These are phyloP conservation scores for Garra rufa DNA, from an alignment of 2,113 vertebrate genomes.

Conservation along the genomic window DNA sequence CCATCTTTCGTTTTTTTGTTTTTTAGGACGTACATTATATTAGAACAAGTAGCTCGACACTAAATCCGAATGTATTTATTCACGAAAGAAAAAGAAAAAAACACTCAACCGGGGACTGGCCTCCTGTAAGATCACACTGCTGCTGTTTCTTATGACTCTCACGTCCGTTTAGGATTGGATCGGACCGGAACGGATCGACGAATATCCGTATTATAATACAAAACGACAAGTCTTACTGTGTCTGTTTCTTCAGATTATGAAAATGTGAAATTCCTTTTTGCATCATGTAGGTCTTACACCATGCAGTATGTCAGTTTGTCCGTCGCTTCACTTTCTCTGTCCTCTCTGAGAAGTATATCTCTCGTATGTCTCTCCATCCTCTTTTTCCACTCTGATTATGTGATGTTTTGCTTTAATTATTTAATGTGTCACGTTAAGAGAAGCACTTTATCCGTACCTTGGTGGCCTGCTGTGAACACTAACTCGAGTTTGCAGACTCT, in stretches of 20 bases:
- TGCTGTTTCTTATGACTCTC: slow-evolving; percentile 71
- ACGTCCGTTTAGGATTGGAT: background rate
- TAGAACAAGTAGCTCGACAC: slow-evolving; percentile 78
- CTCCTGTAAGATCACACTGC: slow-evolving; percentile 76
- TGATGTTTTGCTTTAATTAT: slow-evolving; percentile 73
- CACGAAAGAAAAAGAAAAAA: slow-evolving; percentile 55
- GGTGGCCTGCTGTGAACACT: slow-evolving; percentile 81
- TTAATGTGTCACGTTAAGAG: slow-evolving; percentile 77
- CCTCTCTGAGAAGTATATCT: slow-evolving; percentile 42
- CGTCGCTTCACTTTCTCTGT: slow-evolving; percentile 26
- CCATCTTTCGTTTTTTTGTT: slow-evolving; percentile 41
- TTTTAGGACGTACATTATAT: slow-evolving; percentile 68
- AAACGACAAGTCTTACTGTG: slow-evolving; percentile 67
- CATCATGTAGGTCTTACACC: slow-evolving; percentile 67
- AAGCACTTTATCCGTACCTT: slow-evolving; percentile 86
- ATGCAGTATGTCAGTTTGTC: slow-evolving; percentile 54
- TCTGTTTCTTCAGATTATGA: slow-evolving; percentile 58
- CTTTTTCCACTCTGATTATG: slow-evolving; percentile 55
- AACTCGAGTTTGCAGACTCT: slow-evolving; percentile 69
- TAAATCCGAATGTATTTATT: slow-evolving; percentile 92
- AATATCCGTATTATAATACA: slow-evolving; percentile 22
- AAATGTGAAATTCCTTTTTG: slow-evolving; percentile 74
- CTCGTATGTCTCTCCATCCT: slow-evolving; percentile 51
- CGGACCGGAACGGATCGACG: background rate
- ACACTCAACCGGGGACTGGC: slow-evolving; percentile 32